Evolutionary conservation across 1,140 invertebrate genomes (phyloP).

Genomic region (Calycopis cecrops): DNA sequence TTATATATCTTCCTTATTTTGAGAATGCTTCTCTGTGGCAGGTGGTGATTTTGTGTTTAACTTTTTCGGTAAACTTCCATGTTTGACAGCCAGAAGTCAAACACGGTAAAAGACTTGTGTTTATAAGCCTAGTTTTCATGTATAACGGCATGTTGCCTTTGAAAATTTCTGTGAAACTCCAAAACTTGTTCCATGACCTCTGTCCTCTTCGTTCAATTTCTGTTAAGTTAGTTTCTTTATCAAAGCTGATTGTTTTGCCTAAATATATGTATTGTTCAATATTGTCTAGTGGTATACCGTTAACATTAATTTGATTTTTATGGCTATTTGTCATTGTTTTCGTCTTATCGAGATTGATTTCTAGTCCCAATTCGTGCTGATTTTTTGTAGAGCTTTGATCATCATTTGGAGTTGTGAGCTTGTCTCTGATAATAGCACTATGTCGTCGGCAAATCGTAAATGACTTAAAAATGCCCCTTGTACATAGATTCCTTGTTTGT

Average conservation of each 20-base stretch:
- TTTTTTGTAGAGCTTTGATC: not conserved
- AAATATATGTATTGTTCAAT: conserved; percentile 20
- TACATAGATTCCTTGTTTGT: not conserved
- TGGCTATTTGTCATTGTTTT: conserved; percentile 24
- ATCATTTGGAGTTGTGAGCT: conserved; percentile 2
- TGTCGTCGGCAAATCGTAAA: conserved; percentile 9
- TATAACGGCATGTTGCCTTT: no score
- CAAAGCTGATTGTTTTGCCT: conserved; percentile 7
- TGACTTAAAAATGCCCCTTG: not conserved
- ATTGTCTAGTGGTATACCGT: conserved; percentile 15
- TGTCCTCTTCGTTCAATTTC: conserved; percentile 4
- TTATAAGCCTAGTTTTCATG: no score
- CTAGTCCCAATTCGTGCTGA: not conserved
- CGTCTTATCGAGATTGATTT: conserved; percentile 19
- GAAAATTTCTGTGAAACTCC: no score
- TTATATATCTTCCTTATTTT: no score
- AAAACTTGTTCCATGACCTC: not conserved
- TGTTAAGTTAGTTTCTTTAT: not conserved
- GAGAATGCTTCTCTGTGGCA: not conserved
- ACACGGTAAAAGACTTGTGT: not conserved
- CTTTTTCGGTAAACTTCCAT: conserved; percentile 1
- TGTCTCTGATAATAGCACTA: conserved; percentile 1
- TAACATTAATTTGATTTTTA: conserved; percentile 8
- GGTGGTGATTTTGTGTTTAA: not conserved
- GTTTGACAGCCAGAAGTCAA: not conserved